Evolutionary conservation across 2,888 invertebrate genomes (phyloP).

Genomic region (Limenitis camilla): DNA sequence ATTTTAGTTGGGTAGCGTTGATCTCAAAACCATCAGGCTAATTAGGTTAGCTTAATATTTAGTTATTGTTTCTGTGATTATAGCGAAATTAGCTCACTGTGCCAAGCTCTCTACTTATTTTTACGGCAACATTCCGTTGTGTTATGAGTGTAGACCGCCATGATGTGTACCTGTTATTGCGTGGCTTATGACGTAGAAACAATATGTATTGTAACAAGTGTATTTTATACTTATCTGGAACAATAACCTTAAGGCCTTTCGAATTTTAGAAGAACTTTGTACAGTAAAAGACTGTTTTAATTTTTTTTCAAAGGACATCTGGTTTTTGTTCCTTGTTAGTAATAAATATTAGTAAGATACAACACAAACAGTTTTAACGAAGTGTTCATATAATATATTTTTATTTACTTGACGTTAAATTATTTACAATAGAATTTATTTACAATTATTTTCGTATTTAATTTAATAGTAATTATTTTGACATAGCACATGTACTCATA

Average conservation of each 20-base stretch:
- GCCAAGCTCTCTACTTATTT: conserved; percentile 20
- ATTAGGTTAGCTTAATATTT: conserved; percentile 7
- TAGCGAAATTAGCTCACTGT: conserved; percentile 11
- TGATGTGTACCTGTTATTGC: conserved; percentile 5
- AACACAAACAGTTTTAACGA: neutral
- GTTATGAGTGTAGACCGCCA: neutral
- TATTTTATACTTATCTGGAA: too few relatives aligned
- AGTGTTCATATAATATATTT: neutral
- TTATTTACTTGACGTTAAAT: neutral
- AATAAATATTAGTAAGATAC: neutral
- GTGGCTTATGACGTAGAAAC: too few relatives aligned
- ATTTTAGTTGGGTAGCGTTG: neutral
- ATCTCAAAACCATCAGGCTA: conserved; percentile 9
- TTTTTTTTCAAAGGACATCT: too few relatives aligned
- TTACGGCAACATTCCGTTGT: neutral
- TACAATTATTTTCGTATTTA: neutral
- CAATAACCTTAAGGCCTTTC: too few relatives aligned
- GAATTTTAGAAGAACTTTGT: too few relatives aligned
- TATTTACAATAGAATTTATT: conserved; percentile 2
- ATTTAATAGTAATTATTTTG: neutral
- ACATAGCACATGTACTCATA: too few relatives aligned
- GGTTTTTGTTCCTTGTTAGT: neutral
- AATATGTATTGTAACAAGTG: too few relatives aligned
- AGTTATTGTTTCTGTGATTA: conserved; percentile 11
- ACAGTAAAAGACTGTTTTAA: too few relatives aligned